Evolutionary conservation across 1,140 invertebrate genomes (phyloP).

Genomic region (Sinella curviseta): DNA sequence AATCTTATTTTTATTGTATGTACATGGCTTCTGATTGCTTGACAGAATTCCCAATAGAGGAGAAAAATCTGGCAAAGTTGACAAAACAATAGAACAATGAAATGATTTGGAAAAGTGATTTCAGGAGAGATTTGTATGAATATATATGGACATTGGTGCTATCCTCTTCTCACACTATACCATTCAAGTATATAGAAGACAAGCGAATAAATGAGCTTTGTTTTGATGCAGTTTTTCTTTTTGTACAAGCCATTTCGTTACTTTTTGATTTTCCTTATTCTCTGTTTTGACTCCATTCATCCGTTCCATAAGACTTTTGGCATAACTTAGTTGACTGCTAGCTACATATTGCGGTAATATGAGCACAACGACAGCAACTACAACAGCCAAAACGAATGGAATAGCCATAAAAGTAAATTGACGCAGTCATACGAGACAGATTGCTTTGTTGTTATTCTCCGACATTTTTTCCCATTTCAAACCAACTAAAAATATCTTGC

Average conservation of each 20-base stretch:
- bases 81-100: background rate
- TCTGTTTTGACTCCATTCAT: too few species aligned
- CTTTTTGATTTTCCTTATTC: too few species aligned
- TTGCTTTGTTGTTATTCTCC: background rate
- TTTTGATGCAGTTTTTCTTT: too few species aligned
- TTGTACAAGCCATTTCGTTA: too few species aligned
- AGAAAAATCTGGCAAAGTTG: background rate
- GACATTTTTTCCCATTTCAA: constrained; percentile 29
- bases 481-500: too few species aligned
- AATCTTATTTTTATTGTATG: too few species aligned
- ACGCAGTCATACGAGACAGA: constrained; percentile 34
- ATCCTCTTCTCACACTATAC: too few species aligned
- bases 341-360: background rate
- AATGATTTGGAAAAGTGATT: constrained; percentile 13
- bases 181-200: too few species aligned
- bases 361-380: background rate
- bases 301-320: background rate
- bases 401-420: constrained; percentile 32
- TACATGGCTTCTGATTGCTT: background rate
- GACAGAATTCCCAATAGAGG: background rate
- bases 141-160: background rate
- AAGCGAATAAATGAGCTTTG: too few species aligned
- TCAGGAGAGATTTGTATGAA: background rate
- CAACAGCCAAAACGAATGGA: background rate
- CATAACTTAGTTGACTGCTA: background rate